Conservation (phyloP, 2,113 vertebrate genomes). For the Odocoileus virginianus region DNA sequence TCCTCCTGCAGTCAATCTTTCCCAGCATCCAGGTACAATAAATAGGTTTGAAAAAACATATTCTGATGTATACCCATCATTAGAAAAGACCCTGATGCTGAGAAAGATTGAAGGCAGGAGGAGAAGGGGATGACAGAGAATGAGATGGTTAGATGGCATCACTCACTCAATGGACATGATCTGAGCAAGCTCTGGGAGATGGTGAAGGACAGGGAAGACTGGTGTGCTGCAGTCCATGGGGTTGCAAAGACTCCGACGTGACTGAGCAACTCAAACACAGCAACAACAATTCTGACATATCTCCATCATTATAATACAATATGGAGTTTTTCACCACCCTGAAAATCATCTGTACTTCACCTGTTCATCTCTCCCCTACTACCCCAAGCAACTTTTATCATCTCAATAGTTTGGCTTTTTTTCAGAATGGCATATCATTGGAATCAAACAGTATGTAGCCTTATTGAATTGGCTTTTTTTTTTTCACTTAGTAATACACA, state of each 20-base stretch:
- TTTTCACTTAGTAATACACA: background rate
- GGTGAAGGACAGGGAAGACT: background rate
- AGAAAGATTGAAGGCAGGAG: background rate
- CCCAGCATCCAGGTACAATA: background rate
- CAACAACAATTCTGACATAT: background rate
- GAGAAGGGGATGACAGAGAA: background rate
- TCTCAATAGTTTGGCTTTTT: background rate
- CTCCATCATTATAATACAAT: background rate
- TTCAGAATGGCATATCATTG: background rate
- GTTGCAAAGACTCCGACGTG: fast-evolving
- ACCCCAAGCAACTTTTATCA: background rate
- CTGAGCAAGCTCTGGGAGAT: background rate
- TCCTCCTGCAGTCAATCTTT: background rate
- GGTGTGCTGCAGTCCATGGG: background rate
- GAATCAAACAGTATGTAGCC: background rate
- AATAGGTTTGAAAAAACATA: background rate
- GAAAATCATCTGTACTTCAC: background rate
- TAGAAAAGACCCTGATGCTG: background rate
- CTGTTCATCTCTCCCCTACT: background rate
- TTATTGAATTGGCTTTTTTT: background rate
- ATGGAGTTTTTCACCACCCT: background rate
- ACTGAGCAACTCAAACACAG: background rate
- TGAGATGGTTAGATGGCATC: background rate
- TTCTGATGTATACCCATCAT: background rate
- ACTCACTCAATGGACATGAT: background rate